Percentiles rank a stretch among this genome's conserved stretches.
These are phyloP conservation scores for Cephalopachus bancanus DNA, from an alignment of 2,797 vertebrate species.

Conservation along the genomic window DNA sequence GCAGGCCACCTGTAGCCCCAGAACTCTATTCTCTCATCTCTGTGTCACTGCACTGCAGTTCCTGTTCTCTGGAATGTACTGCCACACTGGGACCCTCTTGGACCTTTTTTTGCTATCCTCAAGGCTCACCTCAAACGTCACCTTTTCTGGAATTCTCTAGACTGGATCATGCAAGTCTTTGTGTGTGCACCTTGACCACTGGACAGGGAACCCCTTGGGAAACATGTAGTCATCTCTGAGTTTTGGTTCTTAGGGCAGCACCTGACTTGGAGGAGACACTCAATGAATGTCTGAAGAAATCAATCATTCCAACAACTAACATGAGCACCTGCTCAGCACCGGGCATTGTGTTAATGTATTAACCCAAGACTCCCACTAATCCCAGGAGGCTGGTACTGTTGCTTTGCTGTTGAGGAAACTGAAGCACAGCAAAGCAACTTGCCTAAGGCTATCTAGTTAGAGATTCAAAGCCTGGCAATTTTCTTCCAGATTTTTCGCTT, in stretches of 20 bases:
- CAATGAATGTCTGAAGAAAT: neutral
- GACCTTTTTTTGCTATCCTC: neutral
- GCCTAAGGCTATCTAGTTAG: neutral
- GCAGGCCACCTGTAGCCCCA: neutral
- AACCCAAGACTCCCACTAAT: neutral
- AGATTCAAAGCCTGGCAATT: no score
- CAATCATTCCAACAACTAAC: neutral
- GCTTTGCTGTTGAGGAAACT: neutral
- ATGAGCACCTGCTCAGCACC: neutral
- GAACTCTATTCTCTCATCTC: neutral
- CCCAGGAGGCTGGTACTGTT: neutral
- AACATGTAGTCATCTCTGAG: neutral
- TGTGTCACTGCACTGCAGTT: neutral
- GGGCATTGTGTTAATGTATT: neutral
- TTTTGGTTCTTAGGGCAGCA: neutral
- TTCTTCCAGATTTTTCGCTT: neutral
- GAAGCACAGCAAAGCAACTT: neutral
- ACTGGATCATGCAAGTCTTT: accelerated
- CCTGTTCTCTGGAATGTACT: neutral
- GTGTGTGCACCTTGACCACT: neutral
- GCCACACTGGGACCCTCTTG: neutral
- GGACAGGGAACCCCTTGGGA: neutral
- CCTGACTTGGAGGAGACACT: neutral
- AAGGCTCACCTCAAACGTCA: neutral
- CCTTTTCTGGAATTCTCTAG: neutral